Evolutionary conservation across 2,888 invertebrate genomes (phyloP), one percentile per base, ranked within the genome.

Genomic region (Exephanes ischioxanthus): DNA sequence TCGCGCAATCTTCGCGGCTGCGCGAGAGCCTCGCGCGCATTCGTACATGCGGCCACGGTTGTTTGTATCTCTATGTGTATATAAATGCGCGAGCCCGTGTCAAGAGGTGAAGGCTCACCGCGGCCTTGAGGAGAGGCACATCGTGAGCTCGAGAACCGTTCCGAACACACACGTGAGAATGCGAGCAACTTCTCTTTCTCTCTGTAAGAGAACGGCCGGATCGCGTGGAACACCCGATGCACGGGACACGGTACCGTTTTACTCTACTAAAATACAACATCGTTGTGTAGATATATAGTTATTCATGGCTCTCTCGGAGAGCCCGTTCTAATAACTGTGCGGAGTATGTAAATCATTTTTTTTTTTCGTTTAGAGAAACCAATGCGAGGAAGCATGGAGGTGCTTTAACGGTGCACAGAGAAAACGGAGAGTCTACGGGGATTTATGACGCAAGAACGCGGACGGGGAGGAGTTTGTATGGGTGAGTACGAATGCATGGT

Each of bases 81-180:
- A 45, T 45, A 80, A 61, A 22, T 75, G 58, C 88, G 88, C 89
- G 87, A 86, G 88, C 86, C 83, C 85, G 90, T 91, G 91, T 92
- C 91, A 91, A 92, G 90, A 91, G 92, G 91, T 91, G 92, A 92
- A 91, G 92, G 90, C 91, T 91, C 89, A 90, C 89, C 90, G 91
- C 91, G 92, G 89, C 92, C 90, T 91, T 91, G 91, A 91, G 89
- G 89, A 87, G 90, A 89, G 87, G 85, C 86, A 82, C 85, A 85
- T 77, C 80, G 83, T 80, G 77, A 85, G 72, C 79, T 66, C 72
- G 61, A 61, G 77, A 72, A 73, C 72, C 82, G 82, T 80, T 83
- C 81, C 77, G 19, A 80, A 78, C 77, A 76, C 77, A 68, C 80
- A 63, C 55, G 83, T 75, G 75, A 80, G 85, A 85, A 85, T 83